Base-by-base conservation (phyloP, 1,140 invertebrate species). In the Drosophila pseudoananassae region DNA sequence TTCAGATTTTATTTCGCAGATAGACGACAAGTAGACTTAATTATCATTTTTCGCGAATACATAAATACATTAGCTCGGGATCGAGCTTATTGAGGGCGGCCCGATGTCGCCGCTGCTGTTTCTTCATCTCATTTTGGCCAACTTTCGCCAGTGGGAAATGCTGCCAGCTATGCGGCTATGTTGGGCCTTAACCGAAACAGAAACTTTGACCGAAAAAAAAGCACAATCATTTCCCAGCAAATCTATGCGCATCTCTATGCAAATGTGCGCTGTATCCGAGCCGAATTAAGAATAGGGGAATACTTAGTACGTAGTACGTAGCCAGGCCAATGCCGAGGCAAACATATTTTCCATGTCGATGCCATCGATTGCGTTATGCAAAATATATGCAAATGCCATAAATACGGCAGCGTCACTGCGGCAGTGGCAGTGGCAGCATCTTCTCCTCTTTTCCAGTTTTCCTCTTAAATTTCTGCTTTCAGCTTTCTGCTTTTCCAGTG, bases 291-390 rank as follows among this genome's bases (percentile, higher is more conserved):
- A 70, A 70, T 70, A 56, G 64, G 29, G 69, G 66, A 70, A 70
- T 70, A 70, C 66, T 70, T 70, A 70, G 66, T 69, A 46, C 51
- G 66, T 31, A 59, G 27, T 47, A 27, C 25, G 15, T 7, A 49
- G 9, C 17, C 14, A 64, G 14, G n/a, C 54, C 64, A 47, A 27
- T 66, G 40, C 51, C 36, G 63, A 74, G 74, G 71, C 69, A 76
- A 89, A 90, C 88, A 90, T 90, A 90, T 90, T 90, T 90, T 90
- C 82, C 88, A 90, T 90, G 88, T 90, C 88, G 88, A 90, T 90
- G 84, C 73, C 79, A 90, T 90, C 88, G 88, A 90, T 90, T 90
- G 88, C 88, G 88, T 90, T 90, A 90, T 90, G 88, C 88, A 90
- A 90, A 90, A 90, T 90, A 90, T 89, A 88, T 90, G 88, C 88